phyloP scores from a whole-genome alignment of 2,797 vertebrate species.

The Halcyon badia region DNA sequence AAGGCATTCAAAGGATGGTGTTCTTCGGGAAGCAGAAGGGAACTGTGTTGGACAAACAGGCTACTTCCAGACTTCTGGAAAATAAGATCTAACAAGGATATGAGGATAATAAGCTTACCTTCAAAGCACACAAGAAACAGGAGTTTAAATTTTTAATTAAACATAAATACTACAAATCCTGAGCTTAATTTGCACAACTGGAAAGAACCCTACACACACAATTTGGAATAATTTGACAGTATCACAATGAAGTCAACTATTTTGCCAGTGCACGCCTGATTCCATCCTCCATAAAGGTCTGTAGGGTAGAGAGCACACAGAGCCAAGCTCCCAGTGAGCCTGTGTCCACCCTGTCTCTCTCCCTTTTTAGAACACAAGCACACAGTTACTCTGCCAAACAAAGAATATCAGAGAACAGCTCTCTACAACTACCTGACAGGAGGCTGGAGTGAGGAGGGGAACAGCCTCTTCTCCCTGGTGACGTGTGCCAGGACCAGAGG shows the following conservation, averaged over 20 bases:
- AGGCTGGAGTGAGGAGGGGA: too few species aligned
- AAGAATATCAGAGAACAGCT: too few species aligned
- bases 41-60: not conserved
- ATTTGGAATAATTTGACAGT: not conserved
- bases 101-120: not conserved
- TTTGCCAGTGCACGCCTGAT: not conserved
- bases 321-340: too few species aligned
- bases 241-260: not conserved
- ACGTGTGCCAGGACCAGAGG: too few species aligned
- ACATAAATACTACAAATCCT: not conserved
- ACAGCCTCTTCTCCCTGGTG: too few species aligned
- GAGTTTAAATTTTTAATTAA: not conserved
- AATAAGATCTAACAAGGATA: not conserved
- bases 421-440: too few species aligned
- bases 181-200: not conserved
- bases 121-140: not conserved
- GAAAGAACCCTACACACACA: not conserved
- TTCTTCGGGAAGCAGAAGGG: not conserved
- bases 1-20: not conserved
- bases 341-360: too few species aligned
- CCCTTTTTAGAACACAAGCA: too few species aligned
- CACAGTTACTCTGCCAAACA: too few species aligned
- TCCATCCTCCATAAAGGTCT: rapidly evolving
- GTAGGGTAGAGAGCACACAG: not conserved
- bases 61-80: not conserved